Base-by-base conservation (phyloP, 2,797 vertebrate genomes). In the Pseudopleuronectes americanus region DNA sequence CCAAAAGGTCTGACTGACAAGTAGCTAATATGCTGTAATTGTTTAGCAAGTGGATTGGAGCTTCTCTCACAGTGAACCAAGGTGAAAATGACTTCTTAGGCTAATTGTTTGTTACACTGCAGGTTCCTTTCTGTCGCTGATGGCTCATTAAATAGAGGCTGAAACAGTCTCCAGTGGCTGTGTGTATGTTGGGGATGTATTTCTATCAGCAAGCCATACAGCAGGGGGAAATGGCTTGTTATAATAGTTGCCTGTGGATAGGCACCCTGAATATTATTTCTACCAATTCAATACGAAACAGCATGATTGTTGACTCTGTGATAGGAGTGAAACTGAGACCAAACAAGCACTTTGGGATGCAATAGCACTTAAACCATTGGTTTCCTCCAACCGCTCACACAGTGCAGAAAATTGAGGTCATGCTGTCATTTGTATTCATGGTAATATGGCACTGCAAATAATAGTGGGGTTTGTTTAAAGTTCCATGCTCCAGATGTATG, bases 381-480 rank as follows among this genome's bases (percentile, higher is more conserved):
- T 80, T 87, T 82, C 60, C 69, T 79, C 58, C 62, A 26, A 79
- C 74, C 81, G 71, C 85, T 82, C 89, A 79, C 85, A 79, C 78
- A 19, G 84, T 14, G 87, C 90, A 90, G 86, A 91, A 88, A 91
- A 93, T 92, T 92, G 87, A 91, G 90, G 92, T 92, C 91, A 90
- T 24, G 79, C 84, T 86, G 86, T 90, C 89, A 89, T 92, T 91
- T 92, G 86, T 90, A 89, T 87, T 92, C 89, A 88, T 73, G 79
- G 84, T 91, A 90, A 89, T 84, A 84, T 82, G 74, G 81, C 64
- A 61, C 74, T 48, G 84, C 89, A 87, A 91, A 91, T 92, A 91
- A 87, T 85, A 82, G 87, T 84, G 61, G 62, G 87, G 85, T 93
- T 93, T 94, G 92, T 94, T 94, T 90, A 94, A 92, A 92, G 86